phyloP scores from a whole-genome alignment of 2,888 invertebrate species.

The Adineta ricciae region DNA sequence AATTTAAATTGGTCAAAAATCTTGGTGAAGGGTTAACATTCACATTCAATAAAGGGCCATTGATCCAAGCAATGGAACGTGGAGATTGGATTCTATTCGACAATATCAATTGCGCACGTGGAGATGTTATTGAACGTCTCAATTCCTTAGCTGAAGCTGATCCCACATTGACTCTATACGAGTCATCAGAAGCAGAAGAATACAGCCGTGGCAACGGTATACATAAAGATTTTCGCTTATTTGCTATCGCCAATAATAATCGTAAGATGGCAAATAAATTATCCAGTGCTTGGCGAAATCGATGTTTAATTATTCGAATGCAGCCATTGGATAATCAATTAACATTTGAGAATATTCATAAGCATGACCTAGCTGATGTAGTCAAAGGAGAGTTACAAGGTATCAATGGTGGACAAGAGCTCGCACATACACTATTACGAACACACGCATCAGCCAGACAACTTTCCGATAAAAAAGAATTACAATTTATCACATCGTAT shows the following conservation, averaged over 20 bases:
- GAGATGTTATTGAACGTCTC: slow-evolving; percentile 14
- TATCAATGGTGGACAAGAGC: neutral
- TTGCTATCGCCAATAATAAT: neutral
- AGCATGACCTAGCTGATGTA: neutral
- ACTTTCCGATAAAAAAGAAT: neutral
- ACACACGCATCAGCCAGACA: neutral
- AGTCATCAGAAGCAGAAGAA: neutral
- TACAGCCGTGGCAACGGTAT: neutral
- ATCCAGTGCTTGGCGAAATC: neutral
- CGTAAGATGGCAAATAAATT: neutral
- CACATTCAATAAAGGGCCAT: neutral
- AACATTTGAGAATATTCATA: neutral
- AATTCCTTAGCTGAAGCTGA: neutral
- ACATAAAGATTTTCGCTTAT: neutral
- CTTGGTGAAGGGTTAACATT: neutral
- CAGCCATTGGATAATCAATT: neutral
- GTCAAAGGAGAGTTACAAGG: neutral
- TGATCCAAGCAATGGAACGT: neutral
- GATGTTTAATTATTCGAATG: neutral
- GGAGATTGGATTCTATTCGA: slow-evolving; percentile 18
- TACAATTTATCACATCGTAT: neutral
- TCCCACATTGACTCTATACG: neutral
- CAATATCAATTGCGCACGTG: neutral
- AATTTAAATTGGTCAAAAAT: neutral
- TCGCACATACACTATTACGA: neutral